Base-by-base conservation (phyloP, 2,888 invertebrate species). In the Omphaloscelis lunosa region DNA sequence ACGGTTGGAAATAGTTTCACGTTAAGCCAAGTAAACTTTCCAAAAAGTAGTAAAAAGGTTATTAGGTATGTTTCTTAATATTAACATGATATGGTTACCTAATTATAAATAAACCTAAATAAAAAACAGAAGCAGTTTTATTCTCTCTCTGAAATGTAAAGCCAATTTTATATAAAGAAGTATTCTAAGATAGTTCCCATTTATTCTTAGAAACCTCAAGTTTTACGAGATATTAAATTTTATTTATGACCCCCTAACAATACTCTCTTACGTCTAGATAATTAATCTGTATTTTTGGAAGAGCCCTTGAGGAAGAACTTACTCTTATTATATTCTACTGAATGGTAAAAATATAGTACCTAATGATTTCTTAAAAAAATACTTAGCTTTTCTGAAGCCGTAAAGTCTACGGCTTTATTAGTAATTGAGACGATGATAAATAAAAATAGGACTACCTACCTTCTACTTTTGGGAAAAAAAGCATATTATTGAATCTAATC, bases 181-280 rank as follows among this genome's bases (percentile, higher is more conserved):
- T 58, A 61, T 65, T 56, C 20, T 34, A 51, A 83, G 7, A 72
- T 76, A 86, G 69, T 78, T 74, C 17, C 39, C 29, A 1, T 48
- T 65, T 48, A 53, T 59, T 63, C 34, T 34, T 15, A 41, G 41
- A 65, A 78, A 56, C 34, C n/a, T 59, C 12, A 65, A 68, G 3
- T 58, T 72, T 80, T 58, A 66, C 39, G 67, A 77, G 70, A 75
- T 77, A 77, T 86, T 66, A 73, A 66, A 79, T 78, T 72, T 72
- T 80, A 41, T 58, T 74, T 51, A 70, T 12, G 20, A 59, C 27
- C 65, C 65, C 59, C 62, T 58, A 70, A 61, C 20, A 34, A 48
- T 76, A 56, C 23, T 59, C 67, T 79, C 58, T 71, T 29, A 70
- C 45, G 56, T 39, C 51, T 72, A 41, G 59, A 59, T 75, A 59